These are phyloP conservation scores for Tetramorium bicarinatum DNA, from an alignment of 2,888 invertebrate genomes.

Conservation along the genomic window DNA sequence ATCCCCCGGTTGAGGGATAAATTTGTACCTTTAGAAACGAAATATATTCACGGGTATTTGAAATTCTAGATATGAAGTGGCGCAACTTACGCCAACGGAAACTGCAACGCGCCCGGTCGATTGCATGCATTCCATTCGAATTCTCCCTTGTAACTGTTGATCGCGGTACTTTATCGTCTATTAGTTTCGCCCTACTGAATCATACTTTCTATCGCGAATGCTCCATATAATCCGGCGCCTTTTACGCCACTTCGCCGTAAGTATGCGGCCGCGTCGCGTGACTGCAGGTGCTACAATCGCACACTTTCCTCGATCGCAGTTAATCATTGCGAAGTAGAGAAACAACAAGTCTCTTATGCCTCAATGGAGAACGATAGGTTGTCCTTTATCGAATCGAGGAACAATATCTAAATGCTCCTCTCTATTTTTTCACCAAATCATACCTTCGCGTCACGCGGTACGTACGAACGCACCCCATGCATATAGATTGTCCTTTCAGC, in stretches of 20 bases:
- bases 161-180: slow-evolving; percentile 42
- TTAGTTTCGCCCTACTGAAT: slow-evolving; percentile 30
- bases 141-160: slow-evolving; percentile 50
- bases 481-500: slow-evolving; percentile 37
- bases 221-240: not conserved
- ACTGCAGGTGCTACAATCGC: not conserved
- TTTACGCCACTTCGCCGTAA: slow-evolving; percentile 23
- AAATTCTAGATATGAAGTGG: slow-evolving; percentile 33
- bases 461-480: not conserved
- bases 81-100: slow-evolving; percentile 14
- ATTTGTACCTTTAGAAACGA: slow-evolving; percentile 44
- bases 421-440: slow-evolving; percentile 9
- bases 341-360: not conserved
- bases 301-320: not conserved
- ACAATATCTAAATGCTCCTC: slow-evolving; percentile 1
- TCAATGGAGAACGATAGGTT: not conserved
- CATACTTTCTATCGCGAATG: not conserved
- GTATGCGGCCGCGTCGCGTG: slow-evolving; percentile 20
- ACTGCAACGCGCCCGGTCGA: slow-evolving; percentile 37
- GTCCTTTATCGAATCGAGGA: not conserved
- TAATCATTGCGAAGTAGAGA: slow-evolving; percentile 13
- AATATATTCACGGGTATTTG: slow-evolving; percentile 43
- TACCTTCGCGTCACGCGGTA: not conserved
- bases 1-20: slow-evolving; percentile 8
- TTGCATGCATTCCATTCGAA: slow-evolving; percentile 38